Evolutionary conservation across 2,888 invertebrate genomes (phyloP), one percentile per base, ranked within the genome.

Genomic region (Pandemis cinnamomeana): DNA sequence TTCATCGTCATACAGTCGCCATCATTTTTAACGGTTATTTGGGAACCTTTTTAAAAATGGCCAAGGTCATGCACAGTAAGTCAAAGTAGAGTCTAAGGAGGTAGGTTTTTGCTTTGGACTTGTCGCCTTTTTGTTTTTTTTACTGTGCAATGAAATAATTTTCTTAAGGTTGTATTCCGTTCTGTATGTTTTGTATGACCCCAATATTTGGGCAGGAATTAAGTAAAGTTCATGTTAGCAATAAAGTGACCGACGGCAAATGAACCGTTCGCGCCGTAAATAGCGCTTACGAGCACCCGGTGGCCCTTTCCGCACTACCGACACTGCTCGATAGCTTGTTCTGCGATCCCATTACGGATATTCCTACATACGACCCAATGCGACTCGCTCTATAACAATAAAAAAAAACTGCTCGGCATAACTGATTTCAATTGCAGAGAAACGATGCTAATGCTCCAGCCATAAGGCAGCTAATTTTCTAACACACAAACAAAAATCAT

Each of bases 221-320:
- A 87, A 87, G 83, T 87, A 86, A 90, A 90, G 87, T 88, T 89
- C 86, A 87, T 81, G 78, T 78, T 80, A 74, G 80, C 82, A 84
- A 86, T 90, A 88, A 87, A 89, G 85, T 86, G 86, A 86, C 87
- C 86, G 86, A 80, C 84, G 83, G 85, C 85, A 87, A 91, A 89
- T 88, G 87, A 89, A 86, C 88, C 88, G 87, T 87, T 82, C 79
- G 79, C 76, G 81, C 85, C 86, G 86, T 91, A 90, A 92, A 90
- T 88, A 91, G 85, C 84, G 84, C 86, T 88, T 87, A 88, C 87
- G 86, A 84, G 84, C 84, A 83, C 82, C 82, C 82, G 83, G 79
- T 82, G 83, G 80, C 83, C 83, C 86, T 82, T 81, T 83, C 79
- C 79, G 82, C 78, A 78, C 82, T 79, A 73, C 78, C 72, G 71